Conservation (phyloP, 64 coral and sea anemone genomes). For the Dendrophyllia cribrosa region DNA sequence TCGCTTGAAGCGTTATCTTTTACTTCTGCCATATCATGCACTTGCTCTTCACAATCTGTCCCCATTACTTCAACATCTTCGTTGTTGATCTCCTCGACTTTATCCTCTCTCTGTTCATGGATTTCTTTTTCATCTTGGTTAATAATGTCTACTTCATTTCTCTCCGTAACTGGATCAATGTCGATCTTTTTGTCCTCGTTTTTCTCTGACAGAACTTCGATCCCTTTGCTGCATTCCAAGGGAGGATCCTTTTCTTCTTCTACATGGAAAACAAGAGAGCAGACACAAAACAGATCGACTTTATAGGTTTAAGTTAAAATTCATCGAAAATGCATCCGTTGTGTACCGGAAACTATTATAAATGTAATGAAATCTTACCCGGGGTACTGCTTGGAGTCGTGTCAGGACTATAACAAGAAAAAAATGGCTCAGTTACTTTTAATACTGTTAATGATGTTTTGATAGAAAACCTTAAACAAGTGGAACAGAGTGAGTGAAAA, state of each 20-base stretch:
- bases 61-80: neutral
- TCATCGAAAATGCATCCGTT: neutral
- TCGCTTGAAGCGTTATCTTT: neutral
- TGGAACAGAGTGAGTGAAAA: too few species aligned
- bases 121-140: neutral
- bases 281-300: neutral
- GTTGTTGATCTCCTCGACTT: neutral
- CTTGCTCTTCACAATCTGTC: neutral
- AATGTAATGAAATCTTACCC: neutral
- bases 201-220: neutral
- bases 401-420: neutral
- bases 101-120: neutral
- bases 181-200: neutral
- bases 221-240: neutral
- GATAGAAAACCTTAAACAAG: too few species aligned
- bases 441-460: neutral
- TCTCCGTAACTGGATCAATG: neutral
- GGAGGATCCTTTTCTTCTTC: neutral
- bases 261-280: neutral
- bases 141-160: neutral
- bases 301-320: neutral
- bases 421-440: neutral
- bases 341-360: neutral
- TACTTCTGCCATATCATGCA: neutral
- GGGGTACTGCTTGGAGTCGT: conserved; percentile 13